Evolutionary conservation across 2,797 vertebrate species (phyloP), one percentile per base, ranked within the genome.

Genomic region (Mormyrops boulengeri): DNA sequence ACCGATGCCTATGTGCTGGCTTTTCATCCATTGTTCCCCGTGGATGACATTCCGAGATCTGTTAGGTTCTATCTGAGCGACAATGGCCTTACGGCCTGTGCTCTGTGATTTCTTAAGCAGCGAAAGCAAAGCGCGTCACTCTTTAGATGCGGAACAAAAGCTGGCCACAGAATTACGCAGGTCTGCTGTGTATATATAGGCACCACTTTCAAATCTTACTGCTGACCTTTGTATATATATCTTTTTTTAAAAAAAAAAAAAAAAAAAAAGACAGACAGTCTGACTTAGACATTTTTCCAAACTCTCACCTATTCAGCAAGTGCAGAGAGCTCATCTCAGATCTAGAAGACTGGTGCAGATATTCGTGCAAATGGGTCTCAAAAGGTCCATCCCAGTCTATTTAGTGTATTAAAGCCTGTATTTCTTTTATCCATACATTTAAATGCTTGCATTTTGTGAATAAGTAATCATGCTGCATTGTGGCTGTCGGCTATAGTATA

Each of bases 401-500:
- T 90, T 41, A 55, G 22, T 38, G 34, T 89, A 90, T 89, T 88
- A 82, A 87, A 89, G 89, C 85, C 80, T 89, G 50, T 53, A 4
- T 89, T 22, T 88, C 66, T 90, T 90, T 52, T 88, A 30, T 88
- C 60, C 86, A 73, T 87, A 90, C 89, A 88, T 90, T 89, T 89
- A 87, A 85, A 80, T 91, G 82, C 89, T 89, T 91, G 89, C 62
- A 90, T 90, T 89, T 90, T 88, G 11, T 88, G 84, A 77, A 91
- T 90, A 89, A 88, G 91, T 91, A 91, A 91, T 91, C 38, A 73
- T 0, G 41, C n/a, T 12, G 38, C 93, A 95, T 96, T 96, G 95
- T 96, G 93, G 91, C 38, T 90, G 90, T 90, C 90, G 91, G 93
- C 94, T 93, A 90, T 91, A 87, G 92, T 91, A 92, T 91, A 93